Conservation (phyloP, 2,113 vertebrate species). For the Calyptommatus sinebrachiatus region DNA sequence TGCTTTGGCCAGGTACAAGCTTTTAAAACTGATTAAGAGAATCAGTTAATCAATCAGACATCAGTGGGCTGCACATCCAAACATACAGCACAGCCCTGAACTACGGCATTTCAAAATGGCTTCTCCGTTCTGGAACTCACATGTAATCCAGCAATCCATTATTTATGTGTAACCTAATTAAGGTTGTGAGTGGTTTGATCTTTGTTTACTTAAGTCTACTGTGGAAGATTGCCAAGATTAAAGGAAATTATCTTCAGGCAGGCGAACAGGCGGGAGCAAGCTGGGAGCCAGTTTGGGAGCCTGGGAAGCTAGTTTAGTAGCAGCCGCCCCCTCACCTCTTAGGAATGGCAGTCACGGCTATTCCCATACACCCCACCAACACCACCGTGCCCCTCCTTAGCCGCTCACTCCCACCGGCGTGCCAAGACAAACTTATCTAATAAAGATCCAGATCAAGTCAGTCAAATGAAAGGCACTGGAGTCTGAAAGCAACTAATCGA, state of each 20-base stretch:
- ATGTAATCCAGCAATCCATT: conserved; percentile 63
- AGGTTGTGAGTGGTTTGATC: conserved; percentile 71
- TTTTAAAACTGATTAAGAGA: background rate
- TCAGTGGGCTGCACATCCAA: background rate
- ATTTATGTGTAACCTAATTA: conserved; percentile 73
- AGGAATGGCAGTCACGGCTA: background rate
- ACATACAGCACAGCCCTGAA: background rate
- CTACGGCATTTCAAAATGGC: background rate
- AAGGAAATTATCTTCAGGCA: conserved; percentile 57
- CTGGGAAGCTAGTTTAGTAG: background rate
- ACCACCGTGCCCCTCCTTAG: too few relatives aligned
- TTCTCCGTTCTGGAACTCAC: conserved; percentile 8
- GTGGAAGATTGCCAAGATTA: conserved; percentile 63
- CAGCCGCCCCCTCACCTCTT: conserved; percentile 6
- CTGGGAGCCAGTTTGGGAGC: background rate
- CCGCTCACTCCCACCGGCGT: background rate
- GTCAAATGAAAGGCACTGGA: conserved; percentile 56
- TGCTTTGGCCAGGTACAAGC: background rate
- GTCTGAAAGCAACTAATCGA: conserved; percentile 64
- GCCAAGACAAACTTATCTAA: conserved; percentile 57
- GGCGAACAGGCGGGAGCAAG: conserved; percentile 25
- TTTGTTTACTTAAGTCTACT: conserved; percentile 68
- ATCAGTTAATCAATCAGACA: background rate
- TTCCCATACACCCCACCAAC: background rate
- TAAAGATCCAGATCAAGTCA: conserved; percentile 59